These are phyloP conservation scores for Synanthedon andrenaeformis DNA, from an alignment of 2,888 invertebrate genomes.

Conservation along the genomic window DNA sequence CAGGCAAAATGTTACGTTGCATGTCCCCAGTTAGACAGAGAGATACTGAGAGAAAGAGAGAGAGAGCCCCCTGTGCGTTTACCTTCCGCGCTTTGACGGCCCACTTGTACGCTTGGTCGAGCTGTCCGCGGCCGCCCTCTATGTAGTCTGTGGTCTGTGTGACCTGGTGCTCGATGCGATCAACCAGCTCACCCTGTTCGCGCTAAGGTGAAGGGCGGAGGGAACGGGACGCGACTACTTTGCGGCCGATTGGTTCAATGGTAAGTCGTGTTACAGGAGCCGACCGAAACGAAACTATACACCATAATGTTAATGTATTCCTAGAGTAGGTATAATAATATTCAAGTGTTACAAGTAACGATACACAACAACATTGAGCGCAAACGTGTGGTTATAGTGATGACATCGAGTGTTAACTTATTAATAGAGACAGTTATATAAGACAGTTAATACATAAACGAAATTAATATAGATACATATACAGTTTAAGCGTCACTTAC, in stretches of 20 bases:
- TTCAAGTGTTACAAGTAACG: too few species aligned
- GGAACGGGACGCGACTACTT: slow-evolving; percentile 34
- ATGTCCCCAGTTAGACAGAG: too few species aligned
- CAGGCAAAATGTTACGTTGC: too few species aligned
- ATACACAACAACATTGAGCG: slow-evolving; percentile 12
- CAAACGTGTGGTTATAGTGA: slow-evolving; percentile 22
- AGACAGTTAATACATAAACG: slow-evolving; percentile 32
- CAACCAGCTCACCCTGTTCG: slow-evolving; percentile 91
- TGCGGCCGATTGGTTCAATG: slow-evolving; percentile 65
- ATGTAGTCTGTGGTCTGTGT: slow-evolving; percentile 88
- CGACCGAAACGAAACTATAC: slow-evolving; percentile 34
- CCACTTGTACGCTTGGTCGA: slow-evolving; percentile 83
- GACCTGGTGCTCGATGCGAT: slow-evolving; percentile 95
- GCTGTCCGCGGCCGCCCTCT: slow-evolving; percentile 81
- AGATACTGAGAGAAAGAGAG: too few species aligned
- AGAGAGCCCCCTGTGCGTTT: slow-evolving; percentile 22
- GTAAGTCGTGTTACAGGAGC: slow-evolving; percentile 36
- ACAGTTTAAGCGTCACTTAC: slow-evolving; percentile 9
- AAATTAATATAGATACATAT: slow-evolving; percentile 11
- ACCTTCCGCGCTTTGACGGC: slow-evolving; percentile 92
- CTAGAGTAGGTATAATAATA: slow-evolving; percentile 15
- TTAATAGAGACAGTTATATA: slow-evolving; percentile 12
- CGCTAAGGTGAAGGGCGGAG: slow-evolving; percentile 50
- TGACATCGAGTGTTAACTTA: slow-evolving; percentile 28
- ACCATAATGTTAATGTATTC: slow-evolving; percentile 33